Base-by-base conservation (phyloP, 2,888 invertebrate genomes). In the Tenodera sinensis region DNA sequence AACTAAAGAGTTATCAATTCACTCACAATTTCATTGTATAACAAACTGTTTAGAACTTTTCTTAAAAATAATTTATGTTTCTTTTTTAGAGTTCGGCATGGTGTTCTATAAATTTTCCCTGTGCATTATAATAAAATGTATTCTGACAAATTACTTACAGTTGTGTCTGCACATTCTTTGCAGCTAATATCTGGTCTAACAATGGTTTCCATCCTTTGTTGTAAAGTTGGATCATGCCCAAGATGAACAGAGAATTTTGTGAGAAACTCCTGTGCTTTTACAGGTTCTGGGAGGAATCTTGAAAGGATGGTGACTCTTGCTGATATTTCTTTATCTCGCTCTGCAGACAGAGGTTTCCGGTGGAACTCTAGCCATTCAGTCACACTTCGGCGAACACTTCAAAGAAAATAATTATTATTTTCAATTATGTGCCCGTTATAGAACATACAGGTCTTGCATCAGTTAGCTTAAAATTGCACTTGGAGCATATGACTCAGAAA, bases 101-200 rank as follows among this genome's bases (percentile, higher is more conserved):
- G 42, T 12, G 9, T 42, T 42, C 42, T 42, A 2, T 42, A 42
- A 12, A 42, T 0, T 42, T 42, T 42, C 42, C 12, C 42, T 12
- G 9, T 42, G 6, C 6, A 12, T 42, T 12, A 42, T 12, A 12
- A 12, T 71, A 71, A 71, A 2, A 1, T 20, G 0, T 20, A 71
- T 20, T 71, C 15, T 71, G 54, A 71, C 0, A 71, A 71, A 71
- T 71, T 71, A 71, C 95, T 95, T 90, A 96, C 95, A 92, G 98
- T 98, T 83, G 97, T 97, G 91, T 98, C 97, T n/a, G 98, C 98
- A 92, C 98, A 98, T 91, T 98, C 97, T 92, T 97, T 97, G 92
- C 99, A 99, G 90, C 97, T 97, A n/a, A 98, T 98, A 92, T 97
- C 97, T 0, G 97, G 97, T 91, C 97, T 96, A 42, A 98, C 95